Conservation (phyloP, 2,888 invertebrate species). For the Mechanitis mazaeus region DNA sequence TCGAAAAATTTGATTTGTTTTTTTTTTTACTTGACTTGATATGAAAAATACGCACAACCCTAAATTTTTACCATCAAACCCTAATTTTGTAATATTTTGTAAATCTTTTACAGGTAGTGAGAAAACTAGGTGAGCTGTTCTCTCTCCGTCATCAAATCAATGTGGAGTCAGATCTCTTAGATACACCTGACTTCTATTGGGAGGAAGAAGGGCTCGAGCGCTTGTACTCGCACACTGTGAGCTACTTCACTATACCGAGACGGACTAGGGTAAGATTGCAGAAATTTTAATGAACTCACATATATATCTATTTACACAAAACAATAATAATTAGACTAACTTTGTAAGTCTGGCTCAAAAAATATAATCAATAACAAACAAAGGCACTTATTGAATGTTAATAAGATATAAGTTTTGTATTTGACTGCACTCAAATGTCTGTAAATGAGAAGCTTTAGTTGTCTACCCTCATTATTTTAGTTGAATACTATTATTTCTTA, state of each 20-base stretch:
- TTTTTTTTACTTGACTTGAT: too few relatives aligned
- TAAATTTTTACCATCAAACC: not conserved
- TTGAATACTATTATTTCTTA: too few relatives aligned
- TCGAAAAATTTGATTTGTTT: too few relatives aligned
- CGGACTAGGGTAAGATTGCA: conserved; percentile 82
- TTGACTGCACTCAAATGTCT: too few relatives aligned
- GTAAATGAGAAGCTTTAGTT: too few relatives aligned
- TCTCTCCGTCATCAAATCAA: conserved; percentile 93
- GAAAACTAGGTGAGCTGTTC: conserved; percentile 86
- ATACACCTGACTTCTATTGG: conserved; percentile 99
- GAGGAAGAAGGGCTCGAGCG: conserved; percentile 92
- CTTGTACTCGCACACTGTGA: conserved; percentile 87
- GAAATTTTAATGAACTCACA: not conserved
- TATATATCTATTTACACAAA: too few relatives aligned
- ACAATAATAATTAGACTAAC: not conserved
- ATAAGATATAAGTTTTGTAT: too few relatives aligned
- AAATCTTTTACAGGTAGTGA: conserved; percentile 47
- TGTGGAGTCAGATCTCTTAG: conserved; percentile 94
- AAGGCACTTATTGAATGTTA: too few relatives aligned
- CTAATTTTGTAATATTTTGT: not conserved
- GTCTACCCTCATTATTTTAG: too few relatives aligned
- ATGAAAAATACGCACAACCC: not conserved
- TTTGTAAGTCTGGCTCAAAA: too few relatives aligned
- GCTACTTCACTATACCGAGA: conserved; percentile 89
- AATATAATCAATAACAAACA: too few relatives aligned